Evolutionary conservation across 2,888 invertebrate species (phyloP).

Genomic region (Pseudolycoriella hygida): DNA sequence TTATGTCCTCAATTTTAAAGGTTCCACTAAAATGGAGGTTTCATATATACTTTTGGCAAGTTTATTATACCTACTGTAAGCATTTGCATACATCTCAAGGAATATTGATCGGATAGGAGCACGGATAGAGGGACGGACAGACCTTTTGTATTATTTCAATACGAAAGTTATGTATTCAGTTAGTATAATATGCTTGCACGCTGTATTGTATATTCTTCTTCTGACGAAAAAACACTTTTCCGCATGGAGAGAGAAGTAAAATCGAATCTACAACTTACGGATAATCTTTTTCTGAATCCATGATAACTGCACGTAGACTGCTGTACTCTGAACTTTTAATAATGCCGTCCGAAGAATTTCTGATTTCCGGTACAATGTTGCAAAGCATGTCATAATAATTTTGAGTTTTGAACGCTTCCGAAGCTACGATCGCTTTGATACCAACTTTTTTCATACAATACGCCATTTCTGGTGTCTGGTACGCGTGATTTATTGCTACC

Average conservation of each 20-base stretch:
- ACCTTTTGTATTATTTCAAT: too few species aligned
- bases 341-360: not conserved
- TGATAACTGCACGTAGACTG: not conserved
- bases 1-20: not conserved
- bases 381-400: conserved; percentile 46
- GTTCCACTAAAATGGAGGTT: not conserved
- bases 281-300: not conserved
- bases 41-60: too few species aligned
- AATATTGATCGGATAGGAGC: too few species aligned
- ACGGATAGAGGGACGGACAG: too few species aligned
- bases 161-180: too few species aligned
- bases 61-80: too few species aligned
- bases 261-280: not conserved
- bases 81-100: too few species aligned
- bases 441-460: conserved; percentile 55
- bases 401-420: conserved; percentile 41
- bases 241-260: too few species aligned
- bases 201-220: too few species aligned
- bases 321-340: not conserved
- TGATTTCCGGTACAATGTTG: not conserved
- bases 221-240: too few species aligned
- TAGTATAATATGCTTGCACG: too few species aligned
- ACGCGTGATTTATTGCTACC: conserved; percentile 64
- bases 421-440: conserved; percentile 45
- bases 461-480: conserved; percentile 47